Evolutionary conservation across 2,888 invertebrate species (phyloP).

Genomic region (Sisyra nigra): DNA sequence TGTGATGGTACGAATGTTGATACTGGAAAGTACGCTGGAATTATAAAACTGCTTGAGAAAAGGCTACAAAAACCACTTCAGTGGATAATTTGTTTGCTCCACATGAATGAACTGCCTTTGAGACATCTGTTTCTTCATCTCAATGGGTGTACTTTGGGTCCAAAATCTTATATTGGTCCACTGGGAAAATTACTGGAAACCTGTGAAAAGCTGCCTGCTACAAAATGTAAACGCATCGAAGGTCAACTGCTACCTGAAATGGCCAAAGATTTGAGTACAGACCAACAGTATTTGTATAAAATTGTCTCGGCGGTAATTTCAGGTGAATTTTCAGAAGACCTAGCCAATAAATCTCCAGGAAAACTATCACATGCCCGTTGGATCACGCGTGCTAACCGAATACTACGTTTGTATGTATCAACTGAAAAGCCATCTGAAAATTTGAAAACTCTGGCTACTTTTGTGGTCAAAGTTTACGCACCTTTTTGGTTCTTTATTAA

Average conservation of each 20-base stretch:
- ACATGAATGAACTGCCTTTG: conserved; percentile 10
- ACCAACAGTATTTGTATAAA: conserved; percentile 13
- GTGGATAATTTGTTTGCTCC: conserved; percentile 13
- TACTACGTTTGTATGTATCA: conserved; percentile 13
- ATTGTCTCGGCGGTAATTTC: conserved; percentile 9
- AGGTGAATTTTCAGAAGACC: conserved; percentile 11
- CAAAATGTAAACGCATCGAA: too few species aligned
- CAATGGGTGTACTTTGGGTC: not conserved
- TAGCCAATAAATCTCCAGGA: conserved; percentile 12
- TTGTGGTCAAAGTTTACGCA: conserved; percentile 15
- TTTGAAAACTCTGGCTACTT: conserved; percentile 11
- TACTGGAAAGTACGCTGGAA: conserved; percentile 13
- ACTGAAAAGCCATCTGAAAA: conserved; percentile 13
- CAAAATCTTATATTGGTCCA: not conserved
- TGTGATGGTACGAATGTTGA: conserved; percentile 16
- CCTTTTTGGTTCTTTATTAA: conserved; percentile 16
- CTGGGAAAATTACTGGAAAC: not conserved
- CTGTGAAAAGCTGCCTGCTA: not conserved
- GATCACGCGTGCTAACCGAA: conserved; percentile 14
- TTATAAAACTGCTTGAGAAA: conserved; percentile 14
- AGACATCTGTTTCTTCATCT: not conserved
- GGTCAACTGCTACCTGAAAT: not conserved
- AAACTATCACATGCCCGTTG: conserved; percentile 13
- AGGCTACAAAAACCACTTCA: conserved; percentile 13
- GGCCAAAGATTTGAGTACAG: conserved; percentile 12